Conservation (phyloP, 2,113 vertebrate genomes). For the Ranitomeya imitator region DNA sequence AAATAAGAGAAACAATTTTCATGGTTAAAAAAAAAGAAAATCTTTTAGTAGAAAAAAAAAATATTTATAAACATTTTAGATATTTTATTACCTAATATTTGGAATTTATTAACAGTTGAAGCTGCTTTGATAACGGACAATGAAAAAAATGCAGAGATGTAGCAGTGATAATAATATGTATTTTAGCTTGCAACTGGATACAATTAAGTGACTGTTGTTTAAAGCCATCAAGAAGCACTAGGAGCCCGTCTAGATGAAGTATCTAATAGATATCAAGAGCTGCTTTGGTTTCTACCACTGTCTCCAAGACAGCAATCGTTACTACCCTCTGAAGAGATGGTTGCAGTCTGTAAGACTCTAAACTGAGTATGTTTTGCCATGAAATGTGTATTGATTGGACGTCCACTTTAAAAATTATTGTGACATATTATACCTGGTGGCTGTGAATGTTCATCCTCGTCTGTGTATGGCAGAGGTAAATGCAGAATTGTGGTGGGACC, state of each 20-base stretch:
- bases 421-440: constrained; percentile 71
- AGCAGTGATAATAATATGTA: constrained; percentile 92
- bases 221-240: constrained; percentile 98
- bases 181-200: constrained; percentile 99
- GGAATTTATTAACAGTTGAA: constrained; percentile 93
- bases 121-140: constrained; percentile 94
- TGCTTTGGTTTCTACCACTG: constrained; percentile 76
- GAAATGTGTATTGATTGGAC: constrained; percentile 83
- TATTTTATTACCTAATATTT: constrained; percentile 98
- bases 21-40: constrained; percentile 70
- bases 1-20: constrained; percentile 63
- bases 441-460: constrained; percentile 74
- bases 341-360: constrained; percentile 94
- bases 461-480: neutral
- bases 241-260: constrained; percentile 89
- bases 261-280: constrained; percentile 75
- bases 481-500: neutral
- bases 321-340: constrained; percentile 70
- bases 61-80: constrained; percentile 96
- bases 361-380: constrained; percentile 70
- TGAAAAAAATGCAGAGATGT: constrained; percentile 88
- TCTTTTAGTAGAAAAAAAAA: constrained; percentile 81
- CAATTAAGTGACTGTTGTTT: constrained; percentile 93
- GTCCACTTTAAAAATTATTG: constrained; percentile 83
- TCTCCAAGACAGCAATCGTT: constrained; percentile 83